Base-by-base conservation (phyloP, 1,140 invertebrate genomes). In the Nautilus pompilius region DNA sequence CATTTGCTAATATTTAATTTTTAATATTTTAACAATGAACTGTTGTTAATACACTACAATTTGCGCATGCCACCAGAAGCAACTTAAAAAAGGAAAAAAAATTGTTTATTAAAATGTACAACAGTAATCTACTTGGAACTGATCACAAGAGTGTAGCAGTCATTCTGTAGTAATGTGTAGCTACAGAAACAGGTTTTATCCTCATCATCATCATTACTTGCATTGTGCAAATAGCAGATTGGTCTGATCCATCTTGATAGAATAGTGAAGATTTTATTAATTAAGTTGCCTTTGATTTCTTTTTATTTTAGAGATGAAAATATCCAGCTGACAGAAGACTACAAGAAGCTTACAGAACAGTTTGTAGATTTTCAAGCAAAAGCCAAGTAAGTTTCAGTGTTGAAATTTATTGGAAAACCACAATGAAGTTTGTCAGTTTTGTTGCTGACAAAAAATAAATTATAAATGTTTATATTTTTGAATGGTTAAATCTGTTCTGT, bases 331-430 rank as follows among this genome's bases (percentile, higher is more conserved):
- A 76, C 71, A 15, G 80, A 83, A 58, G 82, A 83, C 53, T 83
- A 82, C 61, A 82, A 82, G 64, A 66, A 79, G 56, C 78, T 82
- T 22, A 80, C 75, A 22, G 79, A 83, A 67, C 77, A 81, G 66
- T 83, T 82, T 63, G 66, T 69, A 36, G 80, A 83, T 45, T 66
- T 83, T 36, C 79, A 83, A 69, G 77, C 74, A 59, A 83, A 83
- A 64, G 80, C 81, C 2, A 82, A 80, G 80, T 81, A 71, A 62
- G 55, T 20, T 6, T 6, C 33, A 13, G 45, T 5, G 22, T n/a
- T 60, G 30, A 36, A 28, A 51, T 60, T 22, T 29, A 17, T 2
- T 60, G 28, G 17, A 30, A n/a, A 0, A 49, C 2, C 24, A n/a
- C 32, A 2, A 24, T 41, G 24, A 20, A 17, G 36, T 45, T 41